Conservation (phyloP, 2,888 invertebrate genomes). For the Caenorhabditis parvicauda region DNA sequence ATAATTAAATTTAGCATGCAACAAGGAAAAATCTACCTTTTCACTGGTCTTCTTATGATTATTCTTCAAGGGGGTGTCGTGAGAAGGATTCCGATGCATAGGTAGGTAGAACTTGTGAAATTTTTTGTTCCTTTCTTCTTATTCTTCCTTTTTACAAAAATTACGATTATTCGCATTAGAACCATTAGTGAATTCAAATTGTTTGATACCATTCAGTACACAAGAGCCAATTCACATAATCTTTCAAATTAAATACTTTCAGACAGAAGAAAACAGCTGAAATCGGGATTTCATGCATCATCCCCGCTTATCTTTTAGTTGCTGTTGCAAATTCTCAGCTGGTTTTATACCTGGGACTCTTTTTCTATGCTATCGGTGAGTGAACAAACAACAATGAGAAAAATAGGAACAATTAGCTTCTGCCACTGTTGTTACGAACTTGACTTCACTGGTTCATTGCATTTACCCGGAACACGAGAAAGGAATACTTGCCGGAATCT, state of each 20-base stretch:
- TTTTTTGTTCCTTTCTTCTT: neutral
- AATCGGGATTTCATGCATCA: slow-evolving; percentile 77
- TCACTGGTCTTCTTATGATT: slow-evolving; percentile 88
- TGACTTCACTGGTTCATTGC: slow-evolving; percentile 86
- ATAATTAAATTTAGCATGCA: slow-evolving; percentile 74
- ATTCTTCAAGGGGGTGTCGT: slow-evolving; percentile 82
- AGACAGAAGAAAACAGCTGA: slow-evolving; percentile 49
- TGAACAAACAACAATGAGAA: neutral
- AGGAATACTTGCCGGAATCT: slow-evolving; percentile 87
- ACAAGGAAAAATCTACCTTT: slow-evolving; percentile 95
- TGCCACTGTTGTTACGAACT: slow-evolving; percentile 85
- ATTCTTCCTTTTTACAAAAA: too few relatives aligned
- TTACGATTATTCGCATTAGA: neutral
- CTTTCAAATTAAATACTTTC: slow-evolving; percentile 15
- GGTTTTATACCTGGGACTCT: slow-evolving; percentile 78
- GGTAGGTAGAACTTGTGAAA: slow-evolving; percentile 30
- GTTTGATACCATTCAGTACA: too few relatives aligned
- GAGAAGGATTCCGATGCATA: slow-evolving; percentile 76
- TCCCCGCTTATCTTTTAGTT: slow-evolving; percentile 82
- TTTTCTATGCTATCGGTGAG: slow-evolving; percentile 86
- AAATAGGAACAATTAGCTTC: slow-evolving; percentile 65
- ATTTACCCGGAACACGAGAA: slow-evolving; percentile 77
- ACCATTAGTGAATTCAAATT: too few relatives aligned
- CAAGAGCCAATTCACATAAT: too few relatives aligned
- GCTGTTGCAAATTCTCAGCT: slow-evolving; percentile 72